phyloP scores from a whole-genome alignment of 2,113 vertebrate genomes.

The Athene cunicularia region DNA sequence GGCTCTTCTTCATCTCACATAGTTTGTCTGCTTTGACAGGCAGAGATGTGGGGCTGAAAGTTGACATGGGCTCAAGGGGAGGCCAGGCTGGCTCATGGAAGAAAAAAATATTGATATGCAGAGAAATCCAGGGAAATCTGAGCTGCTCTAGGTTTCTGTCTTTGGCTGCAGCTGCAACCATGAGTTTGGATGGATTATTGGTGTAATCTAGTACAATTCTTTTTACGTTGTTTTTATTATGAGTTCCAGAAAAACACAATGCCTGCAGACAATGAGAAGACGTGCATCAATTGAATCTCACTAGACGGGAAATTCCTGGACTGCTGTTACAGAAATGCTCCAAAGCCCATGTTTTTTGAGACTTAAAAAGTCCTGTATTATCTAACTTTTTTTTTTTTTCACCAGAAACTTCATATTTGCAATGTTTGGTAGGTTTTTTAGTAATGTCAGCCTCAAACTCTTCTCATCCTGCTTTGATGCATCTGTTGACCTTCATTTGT shows the following conservation, averaged over 20 bases:
- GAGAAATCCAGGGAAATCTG: neutral
- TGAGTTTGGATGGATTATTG: neutral
- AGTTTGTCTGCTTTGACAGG: neutral
- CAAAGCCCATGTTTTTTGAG: neutral
- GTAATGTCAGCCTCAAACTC: neutral
- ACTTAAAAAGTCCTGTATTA: neutral
- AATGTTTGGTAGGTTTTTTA: neutral
- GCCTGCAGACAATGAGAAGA: neutral
- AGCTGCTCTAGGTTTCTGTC: neutral
- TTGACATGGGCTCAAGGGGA: neutral
- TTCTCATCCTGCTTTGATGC: neutral
- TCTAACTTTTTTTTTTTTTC: neutral
- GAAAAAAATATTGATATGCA: neutral
- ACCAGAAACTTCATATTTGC: neutral
- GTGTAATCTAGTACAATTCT: neutral
- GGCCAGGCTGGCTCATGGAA: neutral
- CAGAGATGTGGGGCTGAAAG: neutral
- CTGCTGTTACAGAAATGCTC: neutral
- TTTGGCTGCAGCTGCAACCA: neutral
- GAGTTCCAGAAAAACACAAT: neutral
- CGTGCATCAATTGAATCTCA: neutral
- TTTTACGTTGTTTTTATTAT: neutral
- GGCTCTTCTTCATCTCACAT: neutral
- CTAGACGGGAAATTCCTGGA: neutral
- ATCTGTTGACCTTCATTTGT: neutral